Evolutionary conservation across 2,888 invertebrate species (phyloP).

Genomic region (Drosophila recens): DNA sequence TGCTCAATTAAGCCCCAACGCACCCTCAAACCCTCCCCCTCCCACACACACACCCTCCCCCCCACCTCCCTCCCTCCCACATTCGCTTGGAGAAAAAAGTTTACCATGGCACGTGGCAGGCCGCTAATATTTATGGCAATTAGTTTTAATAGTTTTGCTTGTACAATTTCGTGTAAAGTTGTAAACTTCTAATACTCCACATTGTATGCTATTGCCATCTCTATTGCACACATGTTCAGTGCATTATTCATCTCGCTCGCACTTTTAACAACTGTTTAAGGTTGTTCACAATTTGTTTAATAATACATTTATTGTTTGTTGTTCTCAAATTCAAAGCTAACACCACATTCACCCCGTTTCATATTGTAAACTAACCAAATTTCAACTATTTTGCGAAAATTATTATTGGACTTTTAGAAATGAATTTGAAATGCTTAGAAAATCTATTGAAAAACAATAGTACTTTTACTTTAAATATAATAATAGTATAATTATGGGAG

Average conservation of each 20-base stretch:
- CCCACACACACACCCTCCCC: conserved; percentile 2
- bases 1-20: conserved; percentile 70
- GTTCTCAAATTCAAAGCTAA: conserved; percentile 19
- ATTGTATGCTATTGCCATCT: neutral
- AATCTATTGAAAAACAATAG: no score
- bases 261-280: conserved; percentile 55
- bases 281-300: conserved; percentile 62
- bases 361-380: neutral
- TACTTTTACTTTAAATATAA: no score
- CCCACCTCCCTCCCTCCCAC: conserved; percentile 12
- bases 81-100: conserved; percentile 40
- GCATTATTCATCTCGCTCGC: neutral
- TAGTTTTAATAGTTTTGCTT: conserved; percentile 78
- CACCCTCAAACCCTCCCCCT: neutral
- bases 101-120: conserved; percentile 66
- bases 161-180: conserved; percentile 65
- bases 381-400: neutral
- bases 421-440: no score
- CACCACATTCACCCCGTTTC: neutral
- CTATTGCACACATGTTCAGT: neutral
- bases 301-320: conserved; percentile 45
- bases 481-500: no score
- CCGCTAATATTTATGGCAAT: conserved; percentile 79
- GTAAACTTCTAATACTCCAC: conserved; percentile 48
- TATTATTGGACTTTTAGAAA: no score